phyloP scores from a whole-genome alignment of 1,140 invertebrate genomes.

The Leptopilina clavipes region DNA sequence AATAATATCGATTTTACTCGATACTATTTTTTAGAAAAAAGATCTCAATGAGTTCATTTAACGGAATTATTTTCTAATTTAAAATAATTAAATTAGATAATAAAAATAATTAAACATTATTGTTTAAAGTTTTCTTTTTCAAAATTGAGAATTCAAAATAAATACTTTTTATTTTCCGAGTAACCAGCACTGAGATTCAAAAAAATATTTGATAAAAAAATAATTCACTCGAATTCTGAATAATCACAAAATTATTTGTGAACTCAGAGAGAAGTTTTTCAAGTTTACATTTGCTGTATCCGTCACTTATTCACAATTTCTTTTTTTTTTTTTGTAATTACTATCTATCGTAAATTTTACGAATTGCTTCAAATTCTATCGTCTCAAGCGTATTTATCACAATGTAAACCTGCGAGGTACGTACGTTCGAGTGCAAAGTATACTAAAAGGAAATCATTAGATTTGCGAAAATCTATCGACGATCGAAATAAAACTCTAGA shows the following conservation, averaged over 20 bases:
- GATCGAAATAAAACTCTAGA: slow-evolving; percentile 51
- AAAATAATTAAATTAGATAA: background rate
- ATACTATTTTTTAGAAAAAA: slow-evolving; percentile 8
- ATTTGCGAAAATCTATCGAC: slow-evolving; percentile 35
- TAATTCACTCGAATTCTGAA: background rate
- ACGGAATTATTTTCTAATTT: background rate
- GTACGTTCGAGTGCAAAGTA: slow-evolving; percentile 41
- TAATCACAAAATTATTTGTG: background rate
- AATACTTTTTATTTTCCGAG: background rate
- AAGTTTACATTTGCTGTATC: slow-evolving; percentile 52
- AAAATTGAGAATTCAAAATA: no score
- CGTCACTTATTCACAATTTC: slow-evolving; percentile 66
- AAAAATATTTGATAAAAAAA: background rate
- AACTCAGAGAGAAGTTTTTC: slow-evolving; percentile 27
- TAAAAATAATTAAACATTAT: no score
- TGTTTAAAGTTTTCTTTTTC: no score
- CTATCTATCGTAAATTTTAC: slow-evolving; percentile 44
- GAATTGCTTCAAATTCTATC: slow-evolving; percentile 53
- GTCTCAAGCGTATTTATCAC: slow-evolving; percentile 63
- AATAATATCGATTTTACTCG: slow-evolving; percentile 12
- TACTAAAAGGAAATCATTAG: slow-evolving; percentile 41
- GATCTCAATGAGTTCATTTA: slow-evolving; percentile 22
- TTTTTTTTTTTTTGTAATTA: slow-evolving; percentile 58
- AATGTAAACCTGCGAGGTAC: slow-evolving; percentile 56
- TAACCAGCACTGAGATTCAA: background rate